Evolutionary conservation across 2,888 invertebrate species (phyloP).

Genomic region (Torymus texanus): DNA sequence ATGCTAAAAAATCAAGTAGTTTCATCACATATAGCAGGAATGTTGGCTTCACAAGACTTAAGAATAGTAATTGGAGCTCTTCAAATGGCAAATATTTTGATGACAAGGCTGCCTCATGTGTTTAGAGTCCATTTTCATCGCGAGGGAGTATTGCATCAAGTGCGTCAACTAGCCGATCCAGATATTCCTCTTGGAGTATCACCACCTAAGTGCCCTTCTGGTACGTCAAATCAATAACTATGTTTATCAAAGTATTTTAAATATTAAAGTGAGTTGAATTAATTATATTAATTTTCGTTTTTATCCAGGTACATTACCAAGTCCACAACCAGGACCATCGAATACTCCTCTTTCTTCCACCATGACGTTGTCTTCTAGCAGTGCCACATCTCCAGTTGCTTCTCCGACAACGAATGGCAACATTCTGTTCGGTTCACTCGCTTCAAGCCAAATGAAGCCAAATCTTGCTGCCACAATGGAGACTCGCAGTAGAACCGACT

Average conservation of each 20-base stretch:
- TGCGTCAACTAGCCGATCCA: constrained; percentile 84
- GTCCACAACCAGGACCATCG: constrained; percentile 74
- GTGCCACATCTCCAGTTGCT: constrained; percentile 72
- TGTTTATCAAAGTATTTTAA: constrained; percentile 2
- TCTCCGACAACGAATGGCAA: constrained; percentile 73
- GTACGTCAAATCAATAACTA: constrained; percentile 58
- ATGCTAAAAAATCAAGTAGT: constrained; percentile 85
- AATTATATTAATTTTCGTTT: constrained; percentile 15
- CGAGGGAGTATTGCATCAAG: constrained; percentile 98
- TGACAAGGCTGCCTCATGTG: constrained; percentile 96
- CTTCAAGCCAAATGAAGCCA: constrained; percentile 72
- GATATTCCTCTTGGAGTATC: constrained; percentile 78
- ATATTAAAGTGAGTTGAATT: background rate
- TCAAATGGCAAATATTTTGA: constrained; percentile 97
- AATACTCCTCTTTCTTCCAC: constrained; percentile 71
- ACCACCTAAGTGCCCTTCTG: constrained; percentile 75
- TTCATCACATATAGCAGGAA: constrained; percentile 97
- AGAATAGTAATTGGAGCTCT: constrained; percentile 97
- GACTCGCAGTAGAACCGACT: constrained; percentile 69
- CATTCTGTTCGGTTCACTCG: constrained; percentile 72
- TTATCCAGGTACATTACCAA: constrained; percentile 71
- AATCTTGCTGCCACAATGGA: constrained; percentile 72
- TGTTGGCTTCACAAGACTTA: constrained; percentile 97
- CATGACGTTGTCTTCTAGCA: constrained; percentile 71
- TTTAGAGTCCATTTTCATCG: constrained; percentile 97